Percentiles rank a stretch among this genome's conserved stretches.
These are phyloP conservation scores for Apomyelois bistriatella DNA, from an alignment of 2,888 invertebrate genomes.

Conservation along the genomic window DNA sequence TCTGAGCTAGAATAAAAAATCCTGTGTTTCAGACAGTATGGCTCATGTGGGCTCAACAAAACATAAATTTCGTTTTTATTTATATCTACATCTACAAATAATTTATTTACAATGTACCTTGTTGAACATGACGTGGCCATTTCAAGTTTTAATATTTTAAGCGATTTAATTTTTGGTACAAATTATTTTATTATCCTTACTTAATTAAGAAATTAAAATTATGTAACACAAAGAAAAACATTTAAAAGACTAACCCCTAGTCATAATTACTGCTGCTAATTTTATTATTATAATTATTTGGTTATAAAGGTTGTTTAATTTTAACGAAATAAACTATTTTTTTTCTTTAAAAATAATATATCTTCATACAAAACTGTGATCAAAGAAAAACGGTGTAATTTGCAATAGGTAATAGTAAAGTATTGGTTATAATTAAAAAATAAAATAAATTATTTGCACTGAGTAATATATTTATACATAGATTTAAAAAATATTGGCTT, in stretches of 20 bases:
- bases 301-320: not conserved
- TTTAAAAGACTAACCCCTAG: slow-evolving; percentile 52
- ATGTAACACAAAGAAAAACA: slow-evolving; percentile 12
- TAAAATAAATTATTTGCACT: too few species aligned
- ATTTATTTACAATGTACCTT: slow-evolving; percentile 31
- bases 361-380: too few species aligned
- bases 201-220: slow-evolving; percentile 17
- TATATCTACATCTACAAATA: slow-evolving; percentile 4
- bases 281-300: not conserved
- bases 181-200: slow-evolving; percentile 21
- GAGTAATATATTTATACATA: too few species aligned
- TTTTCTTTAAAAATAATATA: too few species aligned
- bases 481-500: too few species aligned
- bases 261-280: slow-evolving; percentile 35
- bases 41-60: too few species aligned
- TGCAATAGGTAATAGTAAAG: too few species aligned
- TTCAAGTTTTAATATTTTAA: slow-evolving; percentile 20
- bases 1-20: too few species aligned
- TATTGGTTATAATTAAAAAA: too few species aligned
- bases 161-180: slow-evolving; percentile 21
- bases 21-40: too few species aligned
- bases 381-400: too few species aligned
- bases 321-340: too few species aligned
- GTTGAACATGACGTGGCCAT: slow-evolving; percentile 44
- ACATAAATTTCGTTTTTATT: not conserved